Percentiles rank a stretch among this genome's conserved stretches.
These are phyloP conservation scores for Fragum whitleyi DNA, from an alignment of 2,888 invertebrate species.

Conservation along the genomic window DNA sequence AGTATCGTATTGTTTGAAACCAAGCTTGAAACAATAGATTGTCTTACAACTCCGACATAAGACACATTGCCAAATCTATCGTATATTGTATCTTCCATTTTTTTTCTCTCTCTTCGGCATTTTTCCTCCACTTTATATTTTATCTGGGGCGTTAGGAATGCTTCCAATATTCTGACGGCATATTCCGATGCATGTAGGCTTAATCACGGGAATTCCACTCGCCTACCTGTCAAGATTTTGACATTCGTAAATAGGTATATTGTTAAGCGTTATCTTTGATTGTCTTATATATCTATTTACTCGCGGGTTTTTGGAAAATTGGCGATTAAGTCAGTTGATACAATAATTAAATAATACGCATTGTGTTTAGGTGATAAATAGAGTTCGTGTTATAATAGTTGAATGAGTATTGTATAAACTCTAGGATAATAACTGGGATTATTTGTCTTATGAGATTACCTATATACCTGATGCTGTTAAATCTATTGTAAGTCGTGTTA, in stretches of 20 bases:
- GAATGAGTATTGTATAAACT: too few species aligned
- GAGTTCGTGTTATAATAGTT: too few species aligned
- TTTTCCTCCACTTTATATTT: neutral
- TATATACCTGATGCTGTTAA: too few species aligned
- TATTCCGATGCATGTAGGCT: neutral
- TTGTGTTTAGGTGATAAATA: too few species aligned
- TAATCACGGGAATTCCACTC: neutral
- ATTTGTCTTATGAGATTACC: too few species aligned
- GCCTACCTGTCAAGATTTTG: neutral
- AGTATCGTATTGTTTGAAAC: neutral
- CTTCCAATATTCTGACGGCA: conserved; percentile 20
- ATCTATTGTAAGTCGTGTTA: too few species aligned
- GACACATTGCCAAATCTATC: neutral
- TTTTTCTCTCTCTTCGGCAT: neutral
- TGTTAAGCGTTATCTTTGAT: neutral
- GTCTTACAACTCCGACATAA: neutral
- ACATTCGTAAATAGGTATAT: neutral
- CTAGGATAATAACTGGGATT: too few species aligned
- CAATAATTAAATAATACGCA: too few species aligned
- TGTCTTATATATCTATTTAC: neutral
- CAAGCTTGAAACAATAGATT: neutral
- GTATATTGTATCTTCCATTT: neutral
- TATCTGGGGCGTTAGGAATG: conserved; percentile 2
- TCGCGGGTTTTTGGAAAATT: neutral
- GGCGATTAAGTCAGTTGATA: too few species aligned